Base-by-base conservation (phyloP, 1,140 invertebrate species). In the Rhagoletis pomonella region DNA sequence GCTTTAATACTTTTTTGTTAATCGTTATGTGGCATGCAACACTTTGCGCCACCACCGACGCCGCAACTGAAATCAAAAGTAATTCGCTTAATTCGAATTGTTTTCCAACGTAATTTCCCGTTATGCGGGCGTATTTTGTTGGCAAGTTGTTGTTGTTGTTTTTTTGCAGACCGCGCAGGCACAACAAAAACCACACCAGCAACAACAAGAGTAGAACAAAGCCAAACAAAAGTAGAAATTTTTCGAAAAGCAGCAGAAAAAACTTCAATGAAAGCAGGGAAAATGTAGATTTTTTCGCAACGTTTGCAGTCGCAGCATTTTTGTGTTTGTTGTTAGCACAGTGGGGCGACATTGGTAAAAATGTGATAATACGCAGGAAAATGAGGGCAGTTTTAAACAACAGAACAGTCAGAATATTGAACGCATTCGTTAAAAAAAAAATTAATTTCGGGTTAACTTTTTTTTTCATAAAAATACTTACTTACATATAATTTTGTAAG, bases 21-120 rank as follows among this genome's bases (percentile, higher is more conserved):
- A 14, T 17, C 9, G n/a, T 12, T 62, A 62, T 55, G 73, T 81
- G 73, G 73, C 73, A 81, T 58, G 73, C 73, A 81, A 50, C 73
- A 81, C 73, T 81, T 81, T 81, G 73, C 73, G n/a, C 44, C 44
- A 42, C 39, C 62, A 55, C 59, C 47, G n/a, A 47, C 44, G 59
- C 39, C 62, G 29, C 59, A 86, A 86, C 10, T 19, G 86, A 86
- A 86, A 86, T 69, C 86, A 86, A 69, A 86, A 87, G 86, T 87
- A 87, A 87, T 87, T 87, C 55, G 50, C 69, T 87, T 87, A 87
- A 87, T 87, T 87, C 65, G 86, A 77, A 87, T 87, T 87, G 86
- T 87, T 87, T 69, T 77, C 3, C 47, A 59, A 64, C 58, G 84
- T 85, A 62, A 85, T 85, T 85, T 85, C 42, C 55, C n/a, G 5